Evolutionary conservation across 2,113 vertebrate genomes (phyloP).

Genomic region (Dipodomys ordii): DNA sequence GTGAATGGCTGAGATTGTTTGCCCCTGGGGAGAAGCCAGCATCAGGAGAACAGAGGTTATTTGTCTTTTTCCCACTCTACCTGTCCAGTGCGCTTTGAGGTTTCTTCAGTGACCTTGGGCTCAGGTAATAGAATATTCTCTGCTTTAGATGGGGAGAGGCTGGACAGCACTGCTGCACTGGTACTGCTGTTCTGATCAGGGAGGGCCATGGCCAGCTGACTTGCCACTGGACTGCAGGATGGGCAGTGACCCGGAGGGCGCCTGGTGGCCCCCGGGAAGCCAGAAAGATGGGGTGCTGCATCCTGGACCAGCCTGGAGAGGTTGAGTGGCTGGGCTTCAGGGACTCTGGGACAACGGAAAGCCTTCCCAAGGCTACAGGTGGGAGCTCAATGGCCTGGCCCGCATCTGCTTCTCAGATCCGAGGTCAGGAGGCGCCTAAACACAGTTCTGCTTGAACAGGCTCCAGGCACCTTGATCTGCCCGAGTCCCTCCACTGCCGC

Average conservation of each 20-base stretch:
- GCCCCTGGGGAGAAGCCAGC: neutral
- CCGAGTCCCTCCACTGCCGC: too few relatives aligned
- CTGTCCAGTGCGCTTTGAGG: constrained; percentile 27
- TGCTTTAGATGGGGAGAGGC: neutral
- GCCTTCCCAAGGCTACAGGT: neutral
- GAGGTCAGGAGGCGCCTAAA: neutral
- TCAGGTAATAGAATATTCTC: constrained; percentile 42
- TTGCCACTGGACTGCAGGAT: neutral
- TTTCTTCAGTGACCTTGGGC: constrained; percentile 16
- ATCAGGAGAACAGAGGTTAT: neutral
- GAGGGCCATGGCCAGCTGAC: neutral
- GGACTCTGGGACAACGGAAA: neutral
- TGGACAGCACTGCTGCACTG: neutral
- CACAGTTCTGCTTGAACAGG: neutral
- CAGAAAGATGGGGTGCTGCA: neutral
- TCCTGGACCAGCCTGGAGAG: neutral
- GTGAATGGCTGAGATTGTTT: neutral
- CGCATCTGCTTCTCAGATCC: neutral
- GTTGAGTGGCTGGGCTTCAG: neutral
- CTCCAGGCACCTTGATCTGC: too few relatives aligned
- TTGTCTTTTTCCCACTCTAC: neutral
- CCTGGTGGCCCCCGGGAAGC: neutral
- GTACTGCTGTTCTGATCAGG: neutral
- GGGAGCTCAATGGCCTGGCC: neutral
- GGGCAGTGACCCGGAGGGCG: neutral